Percentiles rank a stretch among this genome's conserved stretches.
These are phyloP conservation scores for Mesembrinibis cayennensis DNA, from an alignment of 2,113 vertebrate genomes.

Conservation along the genomic window DNA sequence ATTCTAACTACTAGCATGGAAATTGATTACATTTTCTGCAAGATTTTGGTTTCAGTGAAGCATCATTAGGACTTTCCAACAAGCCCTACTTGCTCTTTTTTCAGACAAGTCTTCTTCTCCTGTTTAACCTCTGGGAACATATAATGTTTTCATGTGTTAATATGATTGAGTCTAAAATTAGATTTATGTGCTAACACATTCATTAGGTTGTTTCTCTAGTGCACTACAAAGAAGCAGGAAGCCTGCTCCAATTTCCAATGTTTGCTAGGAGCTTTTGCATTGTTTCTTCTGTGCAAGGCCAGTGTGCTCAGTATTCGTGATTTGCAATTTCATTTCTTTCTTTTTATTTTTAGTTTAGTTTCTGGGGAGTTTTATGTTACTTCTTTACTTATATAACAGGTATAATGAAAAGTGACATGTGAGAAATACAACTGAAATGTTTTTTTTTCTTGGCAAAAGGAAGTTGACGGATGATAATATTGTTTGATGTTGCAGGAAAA, in stretches of 20 bases:
- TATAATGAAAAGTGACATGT: neutral
- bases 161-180: neutral
- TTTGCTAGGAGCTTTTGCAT: neutral
- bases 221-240: neutral
- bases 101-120: neutral
- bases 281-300: neutral
- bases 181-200: neutral
- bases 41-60: neutral
- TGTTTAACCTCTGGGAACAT: neutral
- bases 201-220: neutral
- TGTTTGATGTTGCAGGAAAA: neutral
- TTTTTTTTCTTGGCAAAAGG: neutral
- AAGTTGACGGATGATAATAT: neutral
- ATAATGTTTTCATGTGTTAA: neutral
- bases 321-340: neutral
- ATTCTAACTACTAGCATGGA: neutral
- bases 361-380: neutral
- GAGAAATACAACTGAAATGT: neutral
- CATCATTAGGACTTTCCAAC: neutral
- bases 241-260: neutral
- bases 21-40: neutral
- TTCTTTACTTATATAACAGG: neutral
- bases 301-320: neutral
- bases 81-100: neutral
- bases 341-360: neutral